Base-by-base conservation (phyloP, 2,113 vertebrate species). In the Abramis brama region DNA sequence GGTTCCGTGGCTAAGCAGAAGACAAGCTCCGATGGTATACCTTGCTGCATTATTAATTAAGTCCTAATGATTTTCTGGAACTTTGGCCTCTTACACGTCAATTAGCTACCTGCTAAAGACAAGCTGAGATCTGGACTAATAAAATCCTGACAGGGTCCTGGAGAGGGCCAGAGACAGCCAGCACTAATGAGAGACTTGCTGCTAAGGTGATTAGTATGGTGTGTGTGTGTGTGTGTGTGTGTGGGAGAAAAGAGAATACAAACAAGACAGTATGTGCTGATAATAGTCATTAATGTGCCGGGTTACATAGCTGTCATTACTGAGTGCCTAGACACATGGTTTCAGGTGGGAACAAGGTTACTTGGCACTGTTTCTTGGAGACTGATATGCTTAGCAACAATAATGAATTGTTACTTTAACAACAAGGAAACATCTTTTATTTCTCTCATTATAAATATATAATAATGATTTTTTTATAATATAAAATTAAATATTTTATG, bases 21-120 rank as follows among this genome's bases (percentile, higher is more conserved):
- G 81, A 85, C 82, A 60, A 73, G 82, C 60, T 79, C 75, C 45
- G 1, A 75, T 85, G 84, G 68, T 88, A 85, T 88, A 87, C 86
- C 88, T 83, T 84, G 85, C 86, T 91, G 88, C 88, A 91, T 89
- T 89, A 91, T 90, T 91, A 90, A 91, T 90, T 83, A 76, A 70
- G 85, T 89, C 86, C 84, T 90, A 91, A 91, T 90, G 91, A 91
- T 89, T 91, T 88, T 90, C 87, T 88, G 87, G 86, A 85, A 88
- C 87, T 82, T 90, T 87, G 79, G 85, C 88, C 89, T 88, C 87
- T 86, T 57, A 85, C 80, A 83, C 59, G 70, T 88, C 86, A 89
- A 87, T 90, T 89, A 87, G 86, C 86, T 86, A 88, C 89, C 89
- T 89, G 87, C 82, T 79, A 55, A 62, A 74, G 64, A 82, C 82